phyloP scores from a whole-genome alignment of 2,888 invertebrate species.

The Pterobdella sp. region DNA sequence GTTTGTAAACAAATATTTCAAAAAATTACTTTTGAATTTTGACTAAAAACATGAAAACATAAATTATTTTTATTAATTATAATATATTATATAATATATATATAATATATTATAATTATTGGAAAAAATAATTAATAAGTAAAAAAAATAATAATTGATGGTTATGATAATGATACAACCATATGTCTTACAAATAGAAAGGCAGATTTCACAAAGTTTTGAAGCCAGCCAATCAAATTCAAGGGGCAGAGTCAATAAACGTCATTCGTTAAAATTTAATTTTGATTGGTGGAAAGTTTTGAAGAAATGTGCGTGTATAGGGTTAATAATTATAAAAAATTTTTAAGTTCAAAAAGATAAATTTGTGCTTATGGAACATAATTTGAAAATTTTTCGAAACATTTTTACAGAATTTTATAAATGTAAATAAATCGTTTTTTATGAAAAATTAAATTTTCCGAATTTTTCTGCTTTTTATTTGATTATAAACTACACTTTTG shows the following conservation, averaged over 20 bases:
- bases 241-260: not conserved
- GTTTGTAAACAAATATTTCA: too few relatives aligned
- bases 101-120: too few relatives aligned
- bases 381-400: not conserved
- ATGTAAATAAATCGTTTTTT: not conserved
- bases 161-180: too few relatives aligned
- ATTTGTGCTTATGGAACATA: not conserved
- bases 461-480: too few relatives aligned
- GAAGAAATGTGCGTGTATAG: not conserved
- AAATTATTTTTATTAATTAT: too few relatives aligned
- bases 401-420: not conserved
- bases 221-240: not conserved
- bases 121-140: too few relatives aligned
- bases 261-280: not conserved
- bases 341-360: not conserved
- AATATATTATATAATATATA: too few relatives aligned
- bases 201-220: not conserved
- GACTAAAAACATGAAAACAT: too few relatives aligned
- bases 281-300: not conserved
- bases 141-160: too few relatives aligned
- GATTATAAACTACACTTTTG: too few relatives aligned
- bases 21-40: too few relatives aligned
- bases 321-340: not conserved
- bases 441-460: too few relatives aligned
- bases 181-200: slow-evolving; percentile 9